phyloP scores from a whole-genome alignment of 2,888 invertebrate genomes.

The Acanthacorydalis orientalis region DNA sequence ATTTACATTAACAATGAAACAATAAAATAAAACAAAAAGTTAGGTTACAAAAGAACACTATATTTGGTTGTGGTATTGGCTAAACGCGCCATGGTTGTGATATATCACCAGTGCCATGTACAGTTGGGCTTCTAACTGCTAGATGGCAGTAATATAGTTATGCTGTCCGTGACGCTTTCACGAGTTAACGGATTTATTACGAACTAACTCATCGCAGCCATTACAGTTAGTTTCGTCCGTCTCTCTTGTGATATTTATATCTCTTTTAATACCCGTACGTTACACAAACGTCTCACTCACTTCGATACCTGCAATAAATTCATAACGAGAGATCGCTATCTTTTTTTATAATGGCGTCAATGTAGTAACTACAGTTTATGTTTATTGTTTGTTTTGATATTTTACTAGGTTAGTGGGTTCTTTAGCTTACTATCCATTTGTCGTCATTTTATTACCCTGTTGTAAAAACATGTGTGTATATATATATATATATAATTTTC shows the following conservation, averaged over 20 bases:
- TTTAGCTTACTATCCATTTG: slow-evolving; percentile 11
- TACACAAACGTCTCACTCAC: not conserved
- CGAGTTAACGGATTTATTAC: slow-evolving; percentile 11
- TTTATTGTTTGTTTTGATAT: slow-evolving; percentile 21
- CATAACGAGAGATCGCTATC: slow-evolving; percentile 1
- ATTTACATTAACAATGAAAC: no score
- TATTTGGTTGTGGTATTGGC: slow-evolving; percentile 3
- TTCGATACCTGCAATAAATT: not conserved
- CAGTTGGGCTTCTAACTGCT: slow-evolving; percentile 22
- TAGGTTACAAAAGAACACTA: not conserved
- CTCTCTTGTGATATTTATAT: slow-evolving; percentile 8
- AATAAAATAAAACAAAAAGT: no score
- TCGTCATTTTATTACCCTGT: slow-evolving; percentile 10
- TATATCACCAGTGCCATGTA: slow-evolving; percentile 9
- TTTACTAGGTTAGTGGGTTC: slow-evolving; percentile 17
- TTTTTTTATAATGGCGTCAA: slow-evolving; percentile 8
- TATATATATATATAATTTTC: not conserved
- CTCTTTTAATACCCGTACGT: not conserved
- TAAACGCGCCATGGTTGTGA: not conserved
- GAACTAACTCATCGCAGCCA: slow-evolving; percentile 11
- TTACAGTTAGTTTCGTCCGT: slow-evolving; percentile 7
- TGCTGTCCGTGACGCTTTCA: slow-evolving; percentile 10
- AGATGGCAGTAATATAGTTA: slow-evolving; percentile 19
- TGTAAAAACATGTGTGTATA: slow-evolving; percentile 1
- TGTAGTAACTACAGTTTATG: slow-evolving; percentile 16